Evolutionary conservation across 2,797 vertebrate species (phyloP).

Genomic region (Neosilurus hyrtlii): DNA sequence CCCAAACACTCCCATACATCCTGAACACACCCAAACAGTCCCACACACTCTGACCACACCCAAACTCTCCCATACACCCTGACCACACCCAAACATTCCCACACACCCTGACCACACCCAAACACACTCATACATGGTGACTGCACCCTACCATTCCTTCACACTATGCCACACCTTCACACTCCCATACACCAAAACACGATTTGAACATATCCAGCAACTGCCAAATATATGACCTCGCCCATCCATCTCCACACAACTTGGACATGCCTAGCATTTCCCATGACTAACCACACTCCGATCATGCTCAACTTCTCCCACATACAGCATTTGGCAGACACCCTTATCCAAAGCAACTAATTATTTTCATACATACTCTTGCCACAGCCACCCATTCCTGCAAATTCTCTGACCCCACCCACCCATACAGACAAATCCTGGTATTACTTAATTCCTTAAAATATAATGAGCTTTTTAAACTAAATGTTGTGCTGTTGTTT

Average conservation of each 20-base stretch:
- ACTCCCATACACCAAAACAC: not conserved
- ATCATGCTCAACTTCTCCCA: not conserved
- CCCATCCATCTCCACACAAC: not conserved
- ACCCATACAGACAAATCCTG: not conserved
- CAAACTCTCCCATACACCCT: not conserved
- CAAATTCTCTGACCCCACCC: not conserved
- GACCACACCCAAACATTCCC: not conserved
- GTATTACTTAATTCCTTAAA: not conserved
- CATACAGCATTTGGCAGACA: too few species aligned
- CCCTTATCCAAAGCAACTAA: too few species aligned
- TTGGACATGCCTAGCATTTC: not conserved
- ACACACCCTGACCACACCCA: not conserved
- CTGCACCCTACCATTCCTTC: not conserved
- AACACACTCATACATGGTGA: not conserved
- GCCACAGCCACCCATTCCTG: not conserved
- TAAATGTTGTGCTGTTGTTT: not conserved
- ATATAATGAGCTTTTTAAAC: not conserved
- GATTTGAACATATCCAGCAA: too few species aligned
- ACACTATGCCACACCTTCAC: too few species aligned
- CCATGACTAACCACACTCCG: not conserved
- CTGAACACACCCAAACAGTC: fast-evolving
- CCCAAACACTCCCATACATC: not conserved
- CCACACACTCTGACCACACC: not conserved
- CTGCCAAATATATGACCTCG: not conserved
- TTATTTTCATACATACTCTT: too few species aligned